Evolutionary conservation across 2,888 invertebrate species (phyloP).

Genomic region (Idaea straminata): DNA sequence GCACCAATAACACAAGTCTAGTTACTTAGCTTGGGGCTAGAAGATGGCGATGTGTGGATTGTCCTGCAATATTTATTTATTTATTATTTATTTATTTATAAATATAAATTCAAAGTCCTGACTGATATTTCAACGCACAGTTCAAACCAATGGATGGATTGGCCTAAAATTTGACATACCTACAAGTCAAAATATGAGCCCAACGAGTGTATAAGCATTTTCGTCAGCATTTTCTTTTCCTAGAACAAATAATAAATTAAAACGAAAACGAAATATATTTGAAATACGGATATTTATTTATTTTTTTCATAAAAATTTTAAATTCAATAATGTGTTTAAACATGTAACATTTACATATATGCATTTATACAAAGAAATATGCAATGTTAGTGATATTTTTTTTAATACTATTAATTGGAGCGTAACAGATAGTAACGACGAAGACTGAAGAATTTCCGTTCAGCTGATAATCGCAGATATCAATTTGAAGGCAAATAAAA

Average conservation of each 20-base stretch:
- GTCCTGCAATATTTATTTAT: too few relatives aligned
- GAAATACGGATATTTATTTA: constrained; percentile 81
- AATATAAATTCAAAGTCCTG: neutral
- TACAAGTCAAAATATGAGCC: too few relatives aligned
- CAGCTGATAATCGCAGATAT: constrained; percentile 29
- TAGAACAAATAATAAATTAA: constrained; percentile 44
- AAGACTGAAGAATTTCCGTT: constrained; percentile 41
- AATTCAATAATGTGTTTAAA: constrained; percentile 81
- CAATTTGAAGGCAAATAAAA: neutral
- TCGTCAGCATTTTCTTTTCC: neutral
- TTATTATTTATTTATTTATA: too few relatives aligned
- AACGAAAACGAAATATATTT: constrained; percentile 72
- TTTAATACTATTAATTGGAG: constrained; percentile 76
- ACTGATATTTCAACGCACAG: neutral
- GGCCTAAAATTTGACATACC: too few relatives aligned
- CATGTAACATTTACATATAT: constrained; percentile 81
- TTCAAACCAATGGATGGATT: too few relatives aligned
- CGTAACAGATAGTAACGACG: constrained; percentile 58
- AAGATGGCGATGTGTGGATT: too few relatives aligned
- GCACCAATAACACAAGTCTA: too few relatives aligned
- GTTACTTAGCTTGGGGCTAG: too few relatives aligned
- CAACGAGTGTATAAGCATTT: too few relatives aligned
- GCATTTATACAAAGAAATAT: constrained; percentile 81
- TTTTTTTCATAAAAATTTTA: constrained; percentile 81
- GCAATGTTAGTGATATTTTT: constrained; percentile 74